phyloP scores from a whole-genome alignment of 2,797 vertebrate species.

The Garrulus glandarius region DNA sequence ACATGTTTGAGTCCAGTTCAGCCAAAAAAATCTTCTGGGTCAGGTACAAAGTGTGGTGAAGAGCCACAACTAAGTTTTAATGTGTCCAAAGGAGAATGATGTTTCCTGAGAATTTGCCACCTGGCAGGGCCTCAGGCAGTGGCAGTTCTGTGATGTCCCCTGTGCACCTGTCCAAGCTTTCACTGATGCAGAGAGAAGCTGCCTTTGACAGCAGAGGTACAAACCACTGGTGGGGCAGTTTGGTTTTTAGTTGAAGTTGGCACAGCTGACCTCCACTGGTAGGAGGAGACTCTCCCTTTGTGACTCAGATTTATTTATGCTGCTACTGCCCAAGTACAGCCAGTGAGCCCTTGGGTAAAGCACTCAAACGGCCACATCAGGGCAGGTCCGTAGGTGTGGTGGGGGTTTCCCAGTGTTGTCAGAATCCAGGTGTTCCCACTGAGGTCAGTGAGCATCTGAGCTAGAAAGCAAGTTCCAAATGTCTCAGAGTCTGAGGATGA shows the following conservation, averaged over 20 bases:
- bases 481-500: accelerated
- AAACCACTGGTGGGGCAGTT: not conserved
- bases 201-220: not conserved
- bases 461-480: not conserved
- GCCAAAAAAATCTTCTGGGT: not conserved
- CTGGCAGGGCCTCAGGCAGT: not conserved
- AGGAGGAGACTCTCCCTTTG: not conserved
- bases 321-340: not conserved
- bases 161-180: not conserved
- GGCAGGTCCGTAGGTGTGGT: not conserved
- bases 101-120: not conserved
- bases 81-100: not conserved
- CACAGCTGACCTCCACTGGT: not conserved
- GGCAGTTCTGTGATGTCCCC: not conserved
- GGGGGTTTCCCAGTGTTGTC: accelerated
- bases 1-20: not conserved
- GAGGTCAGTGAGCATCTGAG: not conserved
- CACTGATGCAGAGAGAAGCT: not conserved
- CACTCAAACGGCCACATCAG: accelerated
- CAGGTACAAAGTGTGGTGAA: not conserved
- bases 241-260: not conserved
- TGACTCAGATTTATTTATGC: not conserved
- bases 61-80: not conserved
- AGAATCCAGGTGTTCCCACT: not conserved
- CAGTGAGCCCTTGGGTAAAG: not conserved